Base-by-base conservation (phyloP, 2,797 vertebrate species). In the Mastacembelus armatus region DNA sequence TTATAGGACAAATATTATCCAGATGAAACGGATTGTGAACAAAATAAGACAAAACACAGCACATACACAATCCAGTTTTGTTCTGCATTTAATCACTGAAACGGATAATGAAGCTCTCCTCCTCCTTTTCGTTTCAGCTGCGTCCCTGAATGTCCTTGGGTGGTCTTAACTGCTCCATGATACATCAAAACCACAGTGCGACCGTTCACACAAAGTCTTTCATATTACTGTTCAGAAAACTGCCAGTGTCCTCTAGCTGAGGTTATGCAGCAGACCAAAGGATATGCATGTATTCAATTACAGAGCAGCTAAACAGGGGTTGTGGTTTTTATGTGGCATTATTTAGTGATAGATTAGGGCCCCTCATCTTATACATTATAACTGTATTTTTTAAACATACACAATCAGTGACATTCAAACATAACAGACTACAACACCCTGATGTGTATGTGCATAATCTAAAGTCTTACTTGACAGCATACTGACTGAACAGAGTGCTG, bases 61-160 rank as follows among this genome's bases (percentile, higher is more conserved):
- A 78, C 71, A 43, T 57, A 80, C 59, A 75, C 77, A 68, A 74
- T 90, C 85, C 87, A 90, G 86, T 89, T 88, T 89, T 84, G 85
- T 87, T 91, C 87, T 71, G 85, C 85, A 85, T 92, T 93, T 92
- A 93, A 91, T 93, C 80, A 91, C 90, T 92, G 91, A 93, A 91
- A 91, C 91, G 69, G 81, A 87, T 84, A 87, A 84, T 90, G 89
- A 89, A 90, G 84, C 80, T 86, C 77, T 85, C 66, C 78, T 78
- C 85, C 80, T 84, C 70, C 70, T 87, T 81, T 75, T 84, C 75
- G 83, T 91, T 90, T 90, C 89, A 91, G 88, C 87, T 80, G 83
- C 82, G 71, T 92, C 91, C 91, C 91, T 92, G 90, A 91, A 92
- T 89, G 86, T 90, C 89, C 88, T 86, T 77, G 82, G 84, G 81